Evolutionary conservation across 2,113 vertebrate species (phyloP).

Genomic region (Neoarius graeffei): DNA sequence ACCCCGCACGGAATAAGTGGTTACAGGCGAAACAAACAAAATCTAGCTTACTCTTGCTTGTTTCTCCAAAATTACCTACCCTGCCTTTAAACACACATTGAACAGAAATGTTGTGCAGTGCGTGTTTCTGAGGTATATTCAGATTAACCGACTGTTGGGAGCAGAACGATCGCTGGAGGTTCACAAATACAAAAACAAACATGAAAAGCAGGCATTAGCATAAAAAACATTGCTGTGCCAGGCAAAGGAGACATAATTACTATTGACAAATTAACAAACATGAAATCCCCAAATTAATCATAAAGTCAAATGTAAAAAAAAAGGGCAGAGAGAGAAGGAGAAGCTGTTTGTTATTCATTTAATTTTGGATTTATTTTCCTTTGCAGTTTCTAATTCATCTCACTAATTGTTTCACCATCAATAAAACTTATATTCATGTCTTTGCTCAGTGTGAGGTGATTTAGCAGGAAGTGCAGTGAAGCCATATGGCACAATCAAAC

Average conservation of each 20-base stretch:
- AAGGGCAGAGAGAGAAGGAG: conserved; percentile 58
- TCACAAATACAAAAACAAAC: conserved; percentile 58
- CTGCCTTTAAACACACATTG: conserved; percentile 34
- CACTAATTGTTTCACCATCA: conserved; percentile 60
- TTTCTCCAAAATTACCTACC: too few species aligned
- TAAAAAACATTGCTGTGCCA: conserved; percentile 58
- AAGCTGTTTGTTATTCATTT: conserved; percentile 72
- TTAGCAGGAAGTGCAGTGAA: conserved; percentile 45
- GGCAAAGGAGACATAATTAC: conserved; percentile 74
- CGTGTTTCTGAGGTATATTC: conserved; percentile 66
- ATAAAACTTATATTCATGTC: conserved; percentile 58
- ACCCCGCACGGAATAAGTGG: too few species aligned
- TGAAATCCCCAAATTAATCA: conserved; percentile 76
- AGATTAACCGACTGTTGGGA: conserved; percentile 59
- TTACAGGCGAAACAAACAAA: too few species aligned
- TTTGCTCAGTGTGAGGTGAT: conserved; percentile 46
- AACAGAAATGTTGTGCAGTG: conserved; percentile 45
- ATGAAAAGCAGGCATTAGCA: conserved; percentile 63
- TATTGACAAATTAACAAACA: conserved; percentile 80
- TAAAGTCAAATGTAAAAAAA: conserved; percentile 72
- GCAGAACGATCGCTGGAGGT: conserved; percentile 63
- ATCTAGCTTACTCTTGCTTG: too few species aligned
- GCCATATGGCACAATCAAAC: conserved; percentile 57
- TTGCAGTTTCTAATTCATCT: conserved; percentile 62
- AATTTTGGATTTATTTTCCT: conserved; percentile 66